Conservation (phyloP, 1,140 invertebrate genomes). For the Triops longicaudatus region DNA sequence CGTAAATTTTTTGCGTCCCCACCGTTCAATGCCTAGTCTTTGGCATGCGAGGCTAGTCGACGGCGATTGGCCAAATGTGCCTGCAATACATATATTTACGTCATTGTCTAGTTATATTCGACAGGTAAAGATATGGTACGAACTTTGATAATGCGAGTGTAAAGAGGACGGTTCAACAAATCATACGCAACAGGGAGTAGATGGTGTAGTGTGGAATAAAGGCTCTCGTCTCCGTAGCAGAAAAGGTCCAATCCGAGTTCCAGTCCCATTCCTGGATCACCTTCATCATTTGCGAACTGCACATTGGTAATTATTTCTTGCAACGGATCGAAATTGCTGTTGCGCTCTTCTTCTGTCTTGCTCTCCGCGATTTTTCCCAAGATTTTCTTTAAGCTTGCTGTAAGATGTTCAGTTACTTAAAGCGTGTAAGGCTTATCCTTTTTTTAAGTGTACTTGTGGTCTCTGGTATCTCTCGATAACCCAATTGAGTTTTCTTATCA, state of each 20-base stretch:
- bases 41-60: constrained; percentile 1
- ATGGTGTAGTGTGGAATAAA: constrained; percentile 55
- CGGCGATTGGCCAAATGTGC: constrained; percentile 5
- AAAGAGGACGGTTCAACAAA: constrained; percentile 60
- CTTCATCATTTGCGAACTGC: constrained; percentile 85
- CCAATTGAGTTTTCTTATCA: constrained; percentile 65
- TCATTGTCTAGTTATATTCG: not conserved
- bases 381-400: constrained; percentile 62
- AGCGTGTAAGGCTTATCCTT: constrained; percentile 35
- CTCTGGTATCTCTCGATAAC: constrained; percentile 65
- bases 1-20: not conserved
- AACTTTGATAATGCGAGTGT: constrained; percentile 58
- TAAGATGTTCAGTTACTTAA: constrained; percentile 36
- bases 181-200: constrained; percentile 68
- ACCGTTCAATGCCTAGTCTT: not conserved
- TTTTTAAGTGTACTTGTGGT: constrained; percentile 54
- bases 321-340: constrained; percentile 51
- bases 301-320: constrained; percentile 69
- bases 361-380: constrained; percentile 56
- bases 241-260: constrained; percentile 82
- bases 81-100: constrained; percentile 1
- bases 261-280: constrained; percentile 83
- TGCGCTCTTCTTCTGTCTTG: constrained; percentile 48
- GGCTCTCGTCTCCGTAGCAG: constrained; percentile 55
- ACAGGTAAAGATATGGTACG: not conserved